phyloP scores from a whole-genome alignment of 2,113 vertebrate species.

The Clarias batrachus region DNA sequence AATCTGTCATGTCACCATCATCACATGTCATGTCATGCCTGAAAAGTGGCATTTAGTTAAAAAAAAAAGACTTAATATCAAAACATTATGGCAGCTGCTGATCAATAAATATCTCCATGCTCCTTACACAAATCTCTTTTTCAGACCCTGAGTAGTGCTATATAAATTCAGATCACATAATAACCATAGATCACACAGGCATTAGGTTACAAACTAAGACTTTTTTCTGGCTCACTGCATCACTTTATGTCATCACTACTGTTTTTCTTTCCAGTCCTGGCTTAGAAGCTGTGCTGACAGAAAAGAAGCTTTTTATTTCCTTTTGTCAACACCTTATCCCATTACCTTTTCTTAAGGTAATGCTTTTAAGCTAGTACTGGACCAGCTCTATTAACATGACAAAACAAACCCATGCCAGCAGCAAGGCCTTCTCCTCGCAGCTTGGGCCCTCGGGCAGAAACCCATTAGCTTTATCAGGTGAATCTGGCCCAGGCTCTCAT shows the following conservation, averaged over 20 bases:
- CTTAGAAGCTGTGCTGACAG: not conserved
- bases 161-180: not conserved
- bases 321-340: not conserved
- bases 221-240: not conserved
- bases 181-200: not conserved
- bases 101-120: not conserved
- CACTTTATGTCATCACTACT: not conserved
- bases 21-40: not conserved
- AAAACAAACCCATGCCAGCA: conserved; percentile 46
- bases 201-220: not conserved
- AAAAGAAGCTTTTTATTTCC: conserved; percentile 1
- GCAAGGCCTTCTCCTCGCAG: not conserved
- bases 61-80: not conserved
- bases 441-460: not conserved
- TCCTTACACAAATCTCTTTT: not conserved
- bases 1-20: not conserved
- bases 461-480: conserved; percentile 33
- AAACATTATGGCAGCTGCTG: not conserved
- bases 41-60: not conserved
- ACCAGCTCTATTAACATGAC: conserved; percentile 48
- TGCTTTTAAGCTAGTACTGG: conserved; percentile 39
- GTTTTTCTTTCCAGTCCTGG: not conserved
- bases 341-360: conserved; percentile 7
- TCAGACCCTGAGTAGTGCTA: not conserved
- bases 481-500: conserved; percentile 25